Percentiles rank a stretch among this genome's conserved stretches.
Evolutionary conservation across 2,888 invertebrate species (phyloP).

Genomic region (Cephus spinipes): DNA sequence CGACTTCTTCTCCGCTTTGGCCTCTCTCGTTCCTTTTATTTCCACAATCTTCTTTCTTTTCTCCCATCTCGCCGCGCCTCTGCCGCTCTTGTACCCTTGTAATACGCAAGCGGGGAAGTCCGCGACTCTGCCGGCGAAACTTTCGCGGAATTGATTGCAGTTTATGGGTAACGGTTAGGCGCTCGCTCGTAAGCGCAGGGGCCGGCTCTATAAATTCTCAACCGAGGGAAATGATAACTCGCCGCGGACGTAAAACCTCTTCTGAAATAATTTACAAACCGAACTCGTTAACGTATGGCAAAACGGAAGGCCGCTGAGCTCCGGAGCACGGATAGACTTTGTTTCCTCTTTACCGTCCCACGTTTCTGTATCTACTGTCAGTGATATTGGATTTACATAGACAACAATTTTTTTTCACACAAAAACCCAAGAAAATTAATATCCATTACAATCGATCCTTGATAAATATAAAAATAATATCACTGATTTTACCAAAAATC

Average conservation of each 20-base stretch:
- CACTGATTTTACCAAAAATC: not conserved
- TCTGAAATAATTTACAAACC: conserved; percentile 52
- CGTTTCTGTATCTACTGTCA: not conserved
- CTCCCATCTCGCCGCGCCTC: conserved; percentile 13
- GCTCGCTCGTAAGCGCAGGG: conserved; percentile 19
- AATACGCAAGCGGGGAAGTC: not conserved
- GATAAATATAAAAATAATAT: not conserved
- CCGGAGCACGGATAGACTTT: not conserved
- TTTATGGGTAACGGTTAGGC: conserved; percentile 37
- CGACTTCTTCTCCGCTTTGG: conserved; percentile 20
- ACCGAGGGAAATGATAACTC: conserved; percentile 54
- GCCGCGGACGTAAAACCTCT: conserved; percentile 21
- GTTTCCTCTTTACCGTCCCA: not conserved
- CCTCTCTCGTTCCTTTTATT: conserved; percentile 23
- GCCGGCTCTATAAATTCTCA: conserved; percentile 48
- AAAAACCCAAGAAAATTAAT: not conserved
- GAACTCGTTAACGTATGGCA: conserved; percentile 42
- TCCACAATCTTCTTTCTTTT: conserved; percentile 16
- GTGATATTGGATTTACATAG: too few relatives aligned
- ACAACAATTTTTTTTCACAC: too few relatives aligned
- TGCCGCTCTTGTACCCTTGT: not conserved
- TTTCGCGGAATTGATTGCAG: conserved; percentile 42
- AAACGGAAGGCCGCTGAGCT: not conserved
- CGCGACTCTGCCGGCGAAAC: conserved; percentile 8
- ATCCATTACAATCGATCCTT: not conserved